Percentiles rank a stretch among this genome's conserved stretches.
These are phyloP conservation scores for Apus apus DNA, from an alignment of 2,113 vertebrate genomes.

Conservation along the genomic window DNA sequence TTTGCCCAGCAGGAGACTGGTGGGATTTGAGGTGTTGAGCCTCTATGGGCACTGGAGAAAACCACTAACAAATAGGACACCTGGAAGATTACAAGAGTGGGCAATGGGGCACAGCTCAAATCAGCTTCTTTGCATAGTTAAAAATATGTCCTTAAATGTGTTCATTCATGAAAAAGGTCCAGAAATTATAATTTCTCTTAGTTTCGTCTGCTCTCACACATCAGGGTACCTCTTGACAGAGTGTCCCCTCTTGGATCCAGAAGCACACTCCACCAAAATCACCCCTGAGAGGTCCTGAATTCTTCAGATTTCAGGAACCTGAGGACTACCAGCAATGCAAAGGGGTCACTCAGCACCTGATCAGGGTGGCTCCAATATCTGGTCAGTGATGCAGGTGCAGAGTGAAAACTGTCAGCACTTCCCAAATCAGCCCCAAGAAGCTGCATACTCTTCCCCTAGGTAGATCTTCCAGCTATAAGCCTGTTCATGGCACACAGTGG, in stretches of 20 bases:
- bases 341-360: neutral
- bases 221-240: neutral
- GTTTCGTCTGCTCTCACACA: neutral
- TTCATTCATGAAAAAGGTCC: neutral
- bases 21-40: neutral
- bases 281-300: neutral
- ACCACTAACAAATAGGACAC: neutral
- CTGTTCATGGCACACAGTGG: neutral
- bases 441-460: neutral
- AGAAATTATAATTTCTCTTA: neutral
- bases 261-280: neutral
- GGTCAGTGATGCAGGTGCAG: neutral
- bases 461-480: neutral
- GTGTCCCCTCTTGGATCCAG: neutral
- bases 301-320: neutral
- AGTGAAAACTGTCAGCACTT: conserved; percentile 14
- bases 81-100: neutral
- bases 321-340: neutral
- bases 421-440: neutral
- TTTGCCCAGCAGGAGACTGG: neutral
- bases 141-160: neutral
- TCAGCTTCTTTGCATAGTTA: neutral
- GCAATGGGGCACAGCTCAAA: neutral
- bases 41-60: neutral
- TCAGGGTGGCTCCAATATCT: neutral